These are phyloP conservation scores for Papilio demoleus DNA, from an alignment of 2,888 invertebrate species.

Conservation along the genomic window DNA sequence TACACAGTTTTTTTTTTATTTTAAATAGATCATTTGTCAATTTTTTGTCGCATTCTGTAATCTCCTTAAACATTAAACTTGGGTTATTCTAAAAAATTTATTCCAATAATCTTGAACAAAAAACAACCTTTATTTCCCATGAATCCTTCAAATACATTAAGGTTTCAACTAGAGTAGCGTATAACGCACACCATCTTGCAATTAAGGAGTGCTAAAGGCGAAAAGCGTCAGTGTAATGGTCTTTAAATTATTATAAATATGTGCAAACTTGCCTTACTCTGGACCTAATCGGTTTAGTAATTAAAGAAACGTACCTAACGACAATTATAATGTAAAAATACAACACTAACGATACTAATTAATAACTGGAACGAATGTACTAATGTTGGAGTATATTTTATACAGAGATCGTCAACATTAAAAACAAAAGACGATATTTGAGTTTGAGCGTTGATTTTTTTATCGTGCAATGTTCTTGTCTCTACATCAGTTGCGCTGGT, in stretches of 20 bases:
- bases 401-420: conserved; percentile 13
- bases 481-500: background rate
- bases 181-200: conserved; percentile 51
- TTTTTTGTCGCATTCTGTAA: background rate
- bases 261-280: conserved; percentile 50
- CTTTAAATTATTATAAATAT: conserved; percentile 58
- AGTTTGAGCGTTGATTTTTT: conserved; percentile 13
- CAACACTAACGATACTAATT: conserved; percentile 23
- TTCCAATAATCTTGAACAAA: background rate
- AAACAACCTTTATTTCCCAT: conserved; percentile 4
- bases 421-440: conserved; percentile 6
- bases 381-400: background rate
- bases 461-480: conserved; percentile 25
- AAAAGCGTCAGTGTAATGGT: conserved; percentile 47
- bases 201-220: conserved; percentile 50
- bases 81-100: background rate
- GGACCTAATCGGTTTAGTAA: conserved; percentile 52
- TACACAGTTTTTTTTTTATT: too few species aligned
- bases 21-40: too few species aligned
- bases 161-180: conserved; percentile 19
- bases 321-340: conserved; percentile 27
- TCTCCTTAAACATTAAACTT: background rate
- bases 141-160: conserved; percentile 26
- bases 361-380: conserved; percentile 22
- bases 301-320: conserved; percentile 40